A percentile compares a stretch with the other conserved stretches of the same genome.
These are phyloP conservation scores for Myotis myotis DNA, from an alignment of 2,797 vertebrate species.

Conservation along the genomic window DNA sequence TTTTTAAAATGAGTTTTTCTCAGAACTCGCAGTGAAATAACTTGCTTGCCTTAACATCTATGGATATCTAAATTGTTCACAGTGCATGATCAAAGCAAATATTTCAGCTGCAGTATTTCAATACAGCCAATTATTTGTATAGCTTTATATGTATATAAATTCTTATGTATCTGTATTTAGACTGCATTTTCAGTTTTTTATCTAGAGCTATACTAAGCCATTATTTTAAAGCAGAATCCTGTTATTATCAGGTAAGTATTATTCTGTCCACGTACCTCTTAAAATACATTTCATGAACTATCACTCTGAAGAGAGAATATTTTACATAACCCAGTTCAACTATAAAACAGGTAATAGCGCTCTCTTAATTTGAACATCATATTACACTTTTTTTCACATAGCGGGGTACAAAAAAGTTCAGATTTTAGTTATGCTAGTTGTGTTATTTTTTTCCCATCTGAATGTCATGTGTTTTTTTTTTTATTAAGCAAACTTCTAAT, in stretches of 20 bases:
- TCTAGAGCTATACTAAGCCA: background rate
- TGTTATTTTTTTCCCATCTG: background rate
- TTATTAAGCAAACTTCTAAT: background rate
- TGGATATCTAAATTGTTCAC: background rate
- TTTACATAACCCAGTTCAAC: background rate
- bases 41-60: background rate
- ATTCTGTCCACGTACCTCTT: background rate
- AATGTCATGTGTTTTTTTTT: background rate
- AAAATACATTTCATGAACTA: background rate
- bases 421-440: background rate
- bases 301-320: background rate
- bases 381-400: background rate
- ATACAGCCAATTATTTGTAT: background rate
- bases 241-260: background rate
- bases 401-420: background rate
- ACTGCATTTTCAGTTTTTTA: constrained; percentile 29
- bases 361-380: background rate
- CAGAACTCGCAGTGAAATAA: background rate
- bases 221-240: constrained; percentile 44
- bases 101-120: background rate
- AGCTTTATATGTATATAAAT: background rate
- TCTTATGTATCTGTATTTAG: constrained; percentile 33
- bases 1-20: background rate
- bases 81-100: background rate
- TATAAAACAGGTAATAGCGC: background rate